These are phyloP conservation scores for Cosmia pyralina DNA, from an alignment of 2,888 invertebrate genomes.

Conservation along the genomic window DNA sequence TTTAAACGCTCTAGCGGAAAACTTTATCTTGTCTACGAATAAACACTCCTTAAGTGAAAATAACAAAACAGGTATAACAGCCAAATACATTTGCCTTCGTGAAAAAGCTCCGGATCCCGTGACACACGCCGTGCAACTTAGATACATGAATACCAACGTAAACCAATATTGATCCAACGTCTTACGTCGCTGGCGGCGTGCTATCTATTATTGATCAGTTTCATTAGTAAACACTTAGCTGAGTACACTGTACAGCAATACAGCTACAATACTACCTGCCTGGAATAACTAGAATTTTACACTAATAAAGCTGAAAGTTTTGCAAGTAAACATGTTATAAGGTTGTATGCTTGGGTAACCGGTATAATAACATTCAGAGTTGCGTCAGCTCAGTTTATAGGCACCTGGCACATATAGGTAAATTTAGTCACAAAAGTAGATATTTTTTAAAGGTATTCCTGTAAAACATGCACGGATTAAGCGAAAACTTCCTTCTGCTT, in stretches of 20 bases:
- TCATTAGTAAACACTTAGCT: slow-evolving; percentile 53
- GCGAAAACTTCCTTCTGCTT: not conserved
- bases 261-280: slow-evolving; percentile 16
- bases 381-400: not conserved
- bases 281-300: slow-evolving; percentile 21
- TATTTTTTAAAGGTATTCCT: not conserved
- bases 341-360: not conserved
- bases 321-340: not conserved
- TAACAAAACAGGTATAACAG: not conserved
- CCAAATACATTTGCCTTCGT: slow-evolving; percentile 6
- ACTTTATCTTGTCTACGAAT: not conserved
- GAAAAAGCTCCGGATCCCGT: slow-evolving; percentile 31
- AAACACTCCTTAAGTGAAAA: not conserved
- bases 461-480: not conserved
- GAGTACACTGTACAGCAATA: slow-evolving; percentile 14
- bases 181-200: slow-evolving; percentile 64
- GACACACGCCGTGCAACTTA: slow-evolving; percentile 47
- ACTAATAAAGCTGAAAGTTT: slow-evolving; percentile 8
- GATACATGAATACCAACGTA: slow-evolving; percentile 49
- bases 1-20: not conserved
- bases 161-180: slow-evolving; percentile 78
- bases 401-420: not conserved
- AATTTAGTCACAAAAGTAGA: not conserved
- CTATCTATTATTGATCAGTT: slow-evolving; percentile 64
- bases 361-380: not conserved